phyloP scores from a whole-genome alignment of 2,888 invertebrate genomes.

The Drosophila flavopinicola region DNA sequence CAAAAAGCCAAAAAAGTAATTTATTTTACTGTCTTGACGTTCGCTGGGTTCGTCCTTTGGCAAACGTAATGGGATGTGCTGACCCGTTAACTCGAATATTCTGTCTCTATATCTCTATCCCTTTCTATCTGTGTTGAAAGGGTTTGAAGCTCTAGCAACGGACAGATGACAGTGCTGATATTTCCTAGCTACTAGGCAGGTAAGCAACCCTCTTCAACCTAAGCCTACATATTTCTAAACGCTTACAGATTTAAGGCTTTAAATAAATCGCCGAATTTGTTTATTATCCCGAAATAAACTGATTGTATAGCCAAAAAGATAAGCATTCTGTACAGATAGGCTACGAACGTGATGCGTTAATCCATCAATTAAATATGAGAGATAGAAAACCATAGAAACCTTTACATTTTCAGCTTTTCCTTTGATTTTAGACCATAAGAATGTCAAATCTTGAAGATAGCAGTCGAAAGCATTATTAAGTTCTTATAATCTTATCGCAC shows the following conservation, averaged over 20 bases:
- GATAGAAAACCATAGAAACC: too few relatives aligned
- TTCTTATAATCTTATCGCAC: too few relatives aligned
- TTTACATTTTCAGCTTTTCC: too few relatives aligned
- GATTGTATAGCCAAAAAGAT: background rate
- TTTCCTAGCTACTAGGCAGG: constrained; percentile 9
- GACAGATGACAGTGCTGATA: constrained; percentile 37
- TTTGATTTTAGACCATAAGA: too few relatives aligned
- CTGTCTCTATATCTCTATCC: background rate
- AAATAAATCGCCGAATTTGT: constrained; percentile 26
- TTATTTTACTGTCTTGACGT: constrained; percentile 62
- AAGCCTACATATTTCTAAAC: constrained; percentile 54
- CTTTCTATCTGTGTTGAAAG: constrained; percentile 15
- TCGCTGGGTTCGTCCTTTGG: constrained; percentile 30
- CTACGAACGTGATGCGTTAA: background rate
- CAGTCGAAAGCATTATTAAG: too few relatives aligned
- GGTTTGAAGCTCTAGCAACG: constrained; percentile 16
- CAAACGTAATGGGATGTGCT: constrained; percentile 68
- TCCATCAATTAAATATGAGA: background rate
- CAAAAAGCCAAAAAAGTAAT: constrained; percentile 63
- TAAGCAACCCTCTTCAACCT: constrained; percentile 48
- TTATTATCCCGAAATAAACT: constrained; percentile 13
- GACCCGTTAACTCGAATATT: constrained; percentile 59
- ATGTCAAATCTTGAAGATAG: too few relatives aligned
- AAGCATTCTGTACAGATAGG: background rate
- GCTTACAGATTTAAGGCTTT: constrained; percentile 16